Percentiles rank a stretch among this genome's conserved stretches.
phyloP scores from a whole-genome alignment of 2,888 invertebrate species.

The Keiferia lycopersicella region DNA sequence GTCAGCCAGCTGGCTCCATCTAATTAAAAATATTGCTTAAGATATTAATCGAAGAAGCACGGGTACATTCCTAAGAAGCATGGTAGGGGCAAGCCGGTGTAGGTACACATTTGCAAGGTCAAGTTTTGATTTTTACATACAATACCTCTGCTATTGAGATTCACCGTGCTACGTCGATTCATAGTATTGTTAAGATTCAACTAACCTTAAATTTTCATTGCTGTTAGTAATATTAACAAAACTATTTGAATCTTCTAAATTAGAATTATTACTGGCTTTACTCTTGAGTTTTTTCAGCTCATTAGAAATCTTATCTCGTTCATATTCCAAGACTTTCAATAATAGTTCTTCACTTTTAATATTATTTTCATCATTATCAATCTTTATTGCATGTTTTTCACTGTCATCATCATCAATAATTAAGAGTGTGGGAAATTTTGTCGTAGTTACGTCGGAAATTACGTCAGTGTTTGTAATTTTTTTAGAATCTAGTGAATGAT shows the following conservation, averaged over 20 bases:
- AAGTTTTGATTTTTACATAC: too few species aligned
- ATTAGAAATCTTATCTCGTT: background rate
- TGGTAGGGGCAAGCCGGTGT: too few species aligned
- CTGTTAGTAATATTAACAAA: background rate
- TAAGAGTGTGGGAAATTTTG: slow-evolving; percentile 4
- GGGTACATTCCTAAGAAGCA: too few species aligned
- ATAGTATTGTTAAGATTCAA: background rate
- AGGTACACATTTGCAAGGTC: too few species aligned
- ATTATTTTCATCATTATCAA: background rate
- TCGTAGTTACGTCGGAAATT: background rate
- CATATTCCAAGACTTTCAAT: background rate
- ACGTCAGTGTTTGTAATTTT: background rate
- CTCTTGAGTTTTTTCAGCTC: background rate
- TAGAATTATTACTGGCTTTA: background rate
- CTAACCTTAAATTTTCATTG: background rate
- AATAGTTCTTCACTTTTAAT: background rate
- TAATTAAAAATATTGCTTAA: too few species aligned
- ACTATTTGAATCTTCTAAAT: slow-evolving; percentile 27
- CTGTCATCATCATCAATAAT: slow-evolving; percentile 1
- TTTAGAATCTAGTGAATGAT: too few species aligned
- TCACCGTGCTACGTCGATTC: too few species aligned
- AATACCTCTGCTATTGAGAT: too few species aligned
- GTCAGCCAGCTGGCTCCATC: too few species aligned
- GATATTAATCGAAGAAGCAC: too few species aligned
- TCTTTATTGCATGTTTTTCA: too few species aligned